Conservation (phyloP, 2,797 vertebrate genomes). For the Leuciscus waleckii region DNA sequence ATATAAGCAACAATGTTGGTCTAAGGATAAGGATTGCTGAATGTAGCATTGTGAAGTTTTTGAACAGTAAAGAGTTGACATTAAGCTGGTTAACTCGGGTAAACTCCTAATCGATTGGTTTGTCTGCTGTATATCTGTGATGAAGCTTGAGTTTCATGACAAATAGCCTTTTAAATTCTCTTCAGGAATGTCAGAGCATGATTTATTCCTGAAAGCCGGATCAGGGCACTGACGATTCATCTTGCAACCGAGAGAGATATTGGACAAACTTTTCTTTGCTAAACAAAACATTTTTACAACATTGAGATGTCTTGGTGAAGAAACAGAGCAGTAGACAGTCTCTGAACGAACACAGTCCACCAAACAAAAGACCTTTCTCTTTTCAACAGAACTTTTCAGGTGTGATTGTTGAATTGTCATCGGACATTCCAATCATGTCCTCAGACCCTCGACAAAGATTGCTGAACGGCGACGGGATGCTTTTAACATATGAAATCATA, state of each 20-base stretch:
- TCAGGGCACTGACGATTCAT: conserved; percentile 57
- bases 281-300: not conserved
- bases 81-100: not conserved
- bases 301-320: conserved; percentile 61
- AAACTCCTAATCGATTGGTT: not conserved
- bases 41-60: not conserved
- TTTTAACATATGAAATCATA: conserved; percentile 52
- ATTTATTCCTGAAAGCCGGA: conserved; percentile 56
- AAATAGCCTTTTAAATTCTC: conserved; percentile 63
- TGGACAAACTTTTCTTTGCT: not conserved
- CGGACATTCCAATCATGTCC: conserved; percentile 44
- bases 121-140: conserved; percentile 9
- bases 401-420: conserved; percentile 41
- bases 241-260: conserved; percentile 34
- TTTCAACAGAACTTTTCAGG: conserved; percentile 12
- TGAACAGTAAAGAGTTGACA: not conserved
- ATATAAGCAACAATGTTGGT: not conserved
- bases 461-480: conserved; percentile 34
- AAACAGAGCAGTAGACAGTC: conserved; percentile 54
- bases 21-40: not conserved
- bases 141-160: conserved; percentile 64
- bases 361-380: conserved; percentile 7
- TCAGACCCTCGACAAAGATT: conserved; percentile 43
- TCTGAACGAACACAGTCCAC: not conserved
- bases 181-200: conserved; percentile 51